Percentiles rank a stretch among this genome's conserved stretches.
Conservation (phyloP, 2,113 vertebrate genomes). For the Caretta caretta region DNA sequence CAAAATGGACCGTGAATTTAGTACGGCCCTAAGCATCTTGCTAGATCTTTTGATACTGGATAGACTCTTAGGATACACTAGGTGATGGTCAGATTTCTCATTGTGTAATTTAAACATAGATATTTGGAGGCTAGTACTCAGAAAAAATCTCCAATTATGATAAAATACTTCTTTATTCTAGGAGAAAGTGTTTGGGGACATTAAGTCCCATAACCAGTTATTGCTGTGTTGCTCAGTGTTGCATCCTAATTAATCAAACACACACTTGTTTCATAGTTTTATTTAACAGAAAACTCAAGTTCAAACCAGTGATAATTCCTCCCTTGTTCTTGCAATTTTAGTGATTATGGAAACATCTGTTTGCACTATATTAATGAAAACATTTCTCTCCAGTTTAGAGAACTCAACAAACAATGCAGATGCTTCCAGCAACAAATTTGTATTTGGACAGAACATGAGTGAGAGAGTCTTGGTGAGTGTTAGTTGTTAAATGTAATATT, state of each 20-base stretch:
- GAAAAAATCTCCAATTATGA: neutral
- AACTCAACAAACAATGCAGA: slow-evolving; percentile 89
- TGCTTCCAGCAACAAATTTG: slow-evolving; percentile 89
- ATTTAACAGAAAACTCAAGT: neutral
- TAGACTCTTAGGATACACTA: neutral
- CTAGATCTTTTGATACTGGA: neutral
- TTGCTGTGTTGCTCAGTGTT: neutral
- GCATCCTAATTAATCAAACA: neutral
- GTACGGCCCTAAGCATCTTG: neutral
- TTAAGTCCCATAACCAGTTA: neutral
- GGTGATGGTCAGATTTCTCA: neutral
- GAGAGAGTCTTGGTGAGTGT: slow-evolving; percentile 95
- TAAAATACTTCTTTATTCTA: neutral
- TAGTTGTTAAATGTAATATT: neutral
- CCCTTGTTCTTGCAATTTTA: neutral
- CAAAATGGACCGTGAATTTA: too few relatives aligned
- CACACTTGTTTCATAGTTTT: neutral
- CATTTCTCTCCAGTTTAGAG: slow-evolving; percentile 83
- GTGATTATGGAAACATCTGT: neutral
- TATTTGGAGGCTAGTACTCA: neutral
- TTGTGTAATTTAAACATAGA: neutral
- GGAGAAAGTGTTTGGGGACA: neutral
- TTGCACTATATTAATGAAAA: neutral
- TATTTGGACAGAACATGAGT: slow-evolving; percentile 99
- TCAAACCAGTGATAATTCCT: neutral